Percentiles rank a stretch among this genome's conserved stretches.
phyloP scores from a whole-genome alignment of 2,797 vertebrate genomes.

The Astyanax mexicanus region DNA sequence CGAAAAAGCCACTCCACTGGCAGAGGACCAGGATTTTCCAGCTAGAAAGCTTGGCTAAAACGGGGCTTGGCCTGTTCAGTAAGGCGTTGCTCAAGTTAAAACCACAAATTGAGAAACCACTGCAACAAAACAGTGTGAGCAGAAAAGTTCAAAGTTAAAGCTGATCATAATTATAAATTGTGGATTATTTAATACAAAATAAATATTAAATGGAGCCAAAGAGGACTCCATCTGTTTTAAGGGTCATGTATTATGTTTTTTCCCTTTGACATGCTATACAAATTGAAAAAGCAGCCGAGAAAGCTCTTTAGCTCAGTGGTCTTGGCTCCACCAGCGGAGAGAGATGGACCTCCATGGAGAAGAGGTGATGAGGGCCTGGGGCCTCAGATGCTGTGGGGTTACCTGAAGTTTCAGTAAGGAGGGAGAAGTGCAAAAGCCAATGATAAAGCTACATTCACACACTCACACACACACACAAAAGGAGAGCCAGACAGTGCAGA shows the following conservation, averaged over 20 bases:
- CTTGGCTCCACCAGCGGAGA: slow-evolving; percentile 64
- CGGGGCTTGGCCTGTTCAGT: background rate
- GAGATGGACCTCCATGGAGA: slow-evolving; percentile 29
- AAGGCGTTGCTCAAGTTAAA: slow-evolving; percentile 1
- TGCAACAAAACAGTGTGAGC: background rate
- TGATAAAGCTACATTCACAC: slow-evolving; percentile 51
- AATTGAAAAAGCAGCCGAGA: background rate
- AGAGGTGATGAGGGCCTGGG: slow-evolving; percentile 56
- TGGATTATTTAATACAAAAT: background rate
- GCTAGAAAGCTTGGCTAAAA: slow-evolving; percentile 14
- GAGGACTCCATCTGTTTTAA: background rate
- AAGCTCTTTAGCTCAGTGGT: slow-evolving; percentile 29
- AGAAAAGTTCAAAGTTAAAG: background rate
- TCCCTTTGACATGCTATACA: background rate
- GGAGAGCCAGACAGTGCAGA: slow-evolving; percentile 33
- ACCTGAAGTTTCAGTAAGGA: slow-evolving; percentile 66
- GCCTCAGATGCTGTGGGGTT: slow-evolving; percentile 63
- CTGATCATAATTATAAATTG: background rate
- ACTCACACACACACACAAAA: slow-evolving; percentile 36
- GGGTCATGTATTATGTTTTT: background rate
- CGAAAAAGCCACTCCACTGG: slow-evolving; percentile 63
- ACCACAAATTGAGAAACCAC: slow-evolving; percentile 12
- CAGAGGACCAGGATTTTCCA: slow-evolving; percentile 53
- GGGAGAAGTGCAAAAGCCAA: slow-evolving; percentile 62
- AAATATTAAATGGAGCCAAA: background rate